These are phyloP conservation scores for Sinotaia quadrata DNA, from an alignment of 2,888 invertebrate genomes.

Conservation along the genomic window DNA sequence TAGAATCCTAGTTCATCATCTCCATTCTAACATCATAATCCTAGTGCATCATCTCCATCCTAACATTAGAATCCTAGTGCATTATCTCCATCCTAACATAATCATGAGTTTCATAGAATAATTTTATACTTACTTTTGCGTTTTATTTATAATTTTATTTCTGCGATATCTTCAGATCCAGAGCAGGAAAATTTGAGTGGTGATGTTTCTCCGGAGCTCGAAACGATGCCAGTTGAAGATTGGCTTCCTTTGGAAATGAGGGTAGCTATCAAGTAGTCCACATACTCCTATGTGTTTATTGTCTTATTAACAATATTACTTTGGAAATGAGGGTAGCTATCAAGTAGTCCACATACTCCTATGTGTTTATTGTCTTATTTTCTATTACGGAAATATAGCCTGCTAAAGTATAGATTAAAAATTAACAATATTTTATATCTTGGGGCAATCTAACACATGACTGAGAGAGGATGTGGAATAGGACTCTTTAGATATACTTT, in stretches of 20 bases:
- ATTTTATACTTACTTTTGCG: too few species aligned
- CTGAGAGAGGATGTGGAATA: too few species aligned
- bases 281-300: background rate
- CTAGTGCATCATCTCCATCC: too few species aligned
- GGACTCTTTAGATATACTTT: too few species aligned
- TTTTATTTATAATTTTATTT: too few species aligned
- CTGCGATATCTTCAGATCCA: background rate
- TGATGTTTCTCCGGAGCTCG: conserved; percentile 1
- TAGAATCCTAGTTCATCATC: too few species aligned
- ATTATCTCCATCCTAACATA: too few species aligned
- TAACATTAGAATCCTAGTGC: too few species aligned
- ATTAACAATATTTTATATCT: too few species aligned
- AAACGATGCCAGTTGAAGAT: conserved; percentile 39
- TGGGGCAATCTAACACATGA: too few species aligned
- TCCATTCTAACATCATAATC: too few species aligned
- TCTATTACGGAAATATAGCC: background rate
- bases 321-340: conserved; percentile 43
- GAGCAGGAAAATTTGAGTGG: background rate
- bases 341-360: background rate
- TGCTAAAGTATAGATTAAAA: background rate
- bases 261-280: conserved; percentile 30
- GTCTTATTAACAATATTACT: conserved; percentile 30
- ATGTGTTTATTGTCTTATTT: background rate
- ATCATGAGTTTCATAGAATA: too few species aligned
- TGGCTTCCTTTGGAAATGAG: conserved; percentile 51